Evolutionary conservation across 2,797 vertebrate genomes (phyloP).

Genomic region (Cyprinodon diabolis): DNA sequence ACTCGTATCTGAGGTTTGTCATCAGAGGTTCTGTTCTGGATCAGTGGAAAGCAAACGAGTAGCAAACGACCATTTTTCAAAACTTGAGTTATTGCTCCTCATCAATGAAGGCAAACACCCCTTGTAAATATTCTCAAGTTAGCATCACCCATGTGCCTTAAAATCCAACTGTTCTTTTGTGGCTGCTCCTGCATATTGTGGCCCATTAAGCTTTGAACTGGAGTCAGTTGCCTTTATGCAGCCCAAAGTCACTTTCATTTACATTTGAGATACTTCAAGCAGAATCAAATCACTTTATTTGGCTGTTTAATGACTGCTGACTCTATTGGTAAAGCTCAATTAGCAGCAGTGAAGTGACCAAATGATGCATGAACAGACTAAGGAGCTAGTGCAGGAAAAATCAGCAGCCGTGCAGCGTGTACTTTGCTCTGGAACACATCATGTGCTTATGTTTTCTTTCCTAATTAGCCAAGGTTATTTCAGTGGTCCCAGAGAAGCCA

Average conservation of each 20-base stretch:
- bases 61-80: slow-evolving; percentile 41
- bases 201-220: slow-evolving; percentile 47
- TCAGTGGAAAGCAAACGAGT: slow-evolving; percentile 50
- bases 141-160: slow-evolving; percentile 25
- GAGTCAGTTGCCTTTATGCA: slow-evolving; percentile 33
- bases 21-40: slow-evolving; percentile 63
- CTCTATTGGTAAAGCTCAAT: slow-evolving; percentile 38
- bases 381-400: slow-evolving; percentile 36
- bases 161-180: slow-evolving; percentile 2
- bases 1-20: slow-evolving; percentile 48
- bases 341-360: slow-evolving; percentile 45
- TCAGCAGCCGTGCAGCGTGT: slow-evolving; percentile 7
- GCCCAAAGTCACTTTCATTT: slow-evolving; percentile 59
- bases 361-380: slow-evolving; percentile 43
- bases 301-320: slow-evolving; percentile 34
- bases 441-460: slow-evolving; percentile 69
- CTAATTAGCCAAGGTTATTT: slow-evolving; percentile 68
- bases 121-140: slow-evolving; percentile 40
- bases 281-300: slow-evolving; percentile 49
- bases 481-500: slow-evolving; percentile 68
- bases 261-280: slow-evolving; percentile 44
- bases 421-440: slow-evolving; percentile 41
- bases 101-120: slow-evolving; percentile 40
- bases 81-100: slow-evolving; percentile 56
- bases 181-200: slow-evolving; percentile 29